Evolutionary conservation across 2,797 vertebrate genomes (phyloP).

Genomic region (Anisognathus igniventris): DNA sequence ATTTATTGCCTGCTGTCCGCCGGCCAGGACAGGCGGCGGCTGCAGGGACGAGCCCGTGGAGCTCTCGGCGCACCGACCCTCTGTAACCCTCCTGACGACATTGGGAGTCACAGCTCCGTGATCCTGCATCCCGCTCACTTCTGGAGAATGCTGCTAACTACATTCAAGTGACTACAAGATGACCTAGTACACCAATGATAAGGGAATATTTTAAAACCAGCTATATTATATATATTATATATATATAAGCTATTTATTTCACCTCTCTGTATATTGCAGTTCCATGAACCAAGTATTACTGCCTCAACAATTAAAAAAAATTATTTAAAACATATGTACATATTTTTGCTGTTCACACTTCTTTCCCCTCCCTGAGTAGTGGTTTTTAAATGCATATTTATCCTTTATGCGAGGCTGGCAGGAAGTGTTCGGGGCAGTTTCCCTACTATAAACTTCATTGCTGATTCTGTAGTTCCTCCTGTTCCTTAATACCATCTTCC

Average conservation of each 20-base stretch:
- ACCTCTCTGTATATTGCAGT: slow-evolving; percentile 85
- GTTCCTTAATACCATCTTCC: not conserved
- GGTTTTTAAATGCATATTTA: not conserved
- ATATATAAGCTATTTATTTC: slow-evolving; percentile 92
- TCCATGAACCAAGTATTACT: slow-evolving; percentile 84
- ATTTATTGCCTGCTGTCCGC: slow-evolving; percentile 76
- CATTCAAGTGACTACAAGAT: slow-evolving; percentile 78
- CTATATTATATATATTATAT: slow-evolving; percentile 85
- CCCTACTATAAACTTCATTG: not conserved
- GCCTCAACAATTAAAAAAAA: slow-evolving; percentile 83
- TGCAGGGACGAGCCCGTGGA: slow-evolving; percentile 70
- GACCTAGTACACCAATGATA: slow-evolving; percentile 83
- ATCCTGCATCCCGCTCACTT: slow-evolving; percentile 77
- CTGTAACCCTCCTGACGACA: slow-evolving; percentile 75
- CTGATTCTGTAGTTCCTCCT: not conserved
- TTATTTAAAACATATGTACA: slow-evolving; percentile 74
- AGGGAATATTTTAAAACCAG: slow-evolving; percentile 85
- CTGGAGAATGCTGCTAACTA: slow-evolving; percentile 82
- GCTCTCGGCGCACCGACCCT: slow-evolving; percentile 71
- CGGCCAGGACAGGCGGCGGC: slow-evolving; percentile 54
- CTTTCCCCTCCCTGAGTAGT: not conserved
- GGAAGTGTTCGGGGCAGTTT: not conserved
- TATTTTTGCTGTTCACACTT: slow-evolving; percentile 51
- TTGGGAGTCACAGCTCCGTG: slow-evolving; percentile 75
- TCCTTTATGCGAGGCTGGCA: not conserved